Base-by-base conservation (phyloP, 2,797 vertebrate species). In the Pantherophis alleghaniensis region DNA sequence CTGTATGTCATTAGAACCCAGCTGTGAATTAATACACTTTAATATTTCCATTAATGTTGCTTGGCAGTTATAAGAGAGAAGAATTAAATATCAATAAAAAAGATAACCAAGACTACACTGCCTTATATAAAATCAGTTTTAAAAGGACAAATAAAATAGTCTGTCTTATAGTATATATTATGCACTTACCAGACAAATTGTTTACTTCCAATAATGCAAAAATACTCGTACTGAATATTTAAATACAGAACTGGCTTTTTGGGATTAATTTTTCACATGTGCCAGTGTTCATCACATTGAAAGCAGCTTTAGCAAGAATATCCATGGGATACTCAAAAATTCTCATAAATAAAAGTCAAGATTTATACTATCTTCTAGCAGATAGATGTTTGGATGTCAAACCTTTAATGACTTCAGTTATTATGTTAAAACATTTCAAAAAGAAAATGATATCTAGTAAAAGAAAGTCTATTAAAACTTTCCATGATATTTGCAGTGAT, bases 1-100 rank as follows among this genome's bases (percentile, higher is more conserved):
- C 95, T 97, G 92, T 94, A 95, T 97, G 95, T 96, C 96, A 96
- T 97, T 97, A 97, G 96, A 96, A 96, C 96, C 96, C 97, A 97
- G 92, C 96, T 96, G 97, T 96, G 97, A 97, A 91, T 42, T 95
- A 96, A 97, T 96, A 94, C 16, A 26, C 93, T 95, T 97, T 97
- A 96, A 96, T 94, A 96, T 94, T 95, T 95, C 91, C 93, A 94
- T 93, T 97, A 96, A 96, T 95, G 95, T 91, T 55, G 5, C 93
- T 94, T 95, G 94, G 94, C 94, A 96, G 87, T 91, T 66, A 53
- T 14, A 93, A 47, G 91, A 28, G 11, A 95, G 91, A 20, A n/a
- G 69, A 95, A 94, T 90, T 91, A 96, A 37, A 95, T 93, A 22
- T 22, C 88, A 94, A 93, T 88, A 91, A 95, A 95, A 2, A 69